These are phyloP conservation scores for Vulpes vulpes DNA, from an alignment of 2,113 vertebrate genomes.

Conservation along the genomic window DNA sequence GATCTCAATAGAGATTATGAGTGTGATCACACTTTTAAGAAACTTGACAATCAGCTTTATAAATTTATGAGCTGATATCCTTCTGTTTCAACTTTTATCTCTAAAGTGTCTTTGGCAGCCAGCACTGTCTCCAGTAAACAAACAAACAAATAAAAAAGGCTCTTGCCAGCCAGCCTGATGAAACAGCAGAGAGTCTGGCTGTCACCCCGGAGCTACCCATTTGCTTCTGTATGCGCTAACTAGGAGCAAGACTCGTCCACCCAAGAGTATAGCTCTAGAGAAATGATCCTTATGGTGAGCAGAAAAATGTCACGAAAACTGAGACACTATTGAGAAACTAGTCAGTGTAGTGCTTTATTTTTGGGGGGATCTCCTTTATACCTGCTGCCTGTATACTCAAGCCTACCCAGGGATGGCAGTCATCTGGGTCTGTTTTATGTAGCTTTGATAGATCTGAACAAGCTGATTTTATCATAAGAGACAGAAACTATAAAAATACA, in stretches of 20 bases:
- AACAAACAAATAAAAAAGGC: neutral
- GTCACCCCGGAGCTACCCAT: neutral
- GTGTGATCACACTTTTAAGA: neutral
- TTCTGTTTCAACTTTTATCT: neutral
- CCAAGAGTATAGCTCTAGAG: neutral
- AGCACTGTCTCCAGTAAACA: neutral
- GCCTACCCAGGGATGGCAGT: neutral
- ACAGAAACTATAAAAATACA: constrained; percentile 6
- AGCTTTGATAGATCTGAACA: neutral
- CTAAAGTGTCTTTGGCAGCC: neutral
- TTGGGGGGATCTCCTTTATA: neutral
- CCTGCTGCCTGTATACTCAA: neutral
- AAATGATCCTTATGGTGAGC: neutral
- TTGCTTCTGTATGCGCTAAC: neutral
- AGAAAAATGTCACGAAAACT: neutral
- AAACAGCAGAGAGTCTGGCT: neutral
- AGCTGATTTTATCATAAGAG: neutral
- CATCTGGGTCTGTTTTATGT: neutral
- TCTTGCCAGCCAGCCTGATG: neutral
- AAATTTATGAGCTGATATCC: neutral
- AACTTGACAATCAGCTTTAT: neutral
- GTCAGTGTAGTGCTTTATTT: neutral
- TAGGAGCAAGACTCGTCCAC: neutral
- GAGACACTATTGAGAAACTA: neutral
- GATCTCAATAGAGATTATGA: neutral